Percentiles rank a stretch among this genome's conserved stretches.
These are phyloP conservation scores for Hippoglossus stenolepis DNA, from an alignment of 2,113 vertebrate genomes.

Conservation along the genomic window DNA sequence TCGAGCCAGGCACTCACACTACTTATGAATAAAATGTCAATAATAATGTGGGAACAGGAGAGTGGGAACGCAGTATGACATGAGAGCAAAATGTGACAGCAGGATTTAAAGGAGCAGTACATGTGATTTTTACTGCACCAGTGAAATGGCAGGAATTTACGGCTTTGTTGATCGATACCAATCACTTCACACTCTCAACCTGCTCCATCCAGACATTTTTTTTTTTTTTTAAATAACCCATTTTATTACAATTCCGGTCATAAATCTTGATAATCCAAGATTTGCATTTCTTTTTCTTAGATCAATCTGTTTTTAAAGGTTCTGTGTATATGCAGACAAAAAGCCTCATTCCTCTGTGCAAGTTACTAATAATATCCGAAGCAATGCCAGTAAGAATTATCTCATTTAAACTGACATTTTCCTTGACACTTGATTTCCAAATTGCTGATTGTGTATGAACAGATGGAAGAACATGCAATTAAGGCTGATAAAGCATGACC, in stretches of 20 bases:
- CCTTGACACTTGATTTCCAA: slow-evolving; percentile 34
- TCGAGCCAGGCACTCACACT: not conserved
- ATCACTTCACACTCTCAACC: not conserved
- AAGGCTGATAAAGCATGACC: slow-evolving; percentile 44
- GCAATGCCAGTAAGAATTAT: not conserved
- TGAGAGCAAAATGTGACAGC: slow-evolving; percentile 6
- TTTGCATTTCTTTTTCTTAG: not conserved
- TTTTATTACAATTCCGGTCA: not conserved
- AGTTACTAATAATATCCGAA: slow-evolving; percentile 13
- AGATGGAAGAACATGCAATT: slow-evolving; percentile 52
- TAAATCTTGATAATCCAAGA: not conserved
- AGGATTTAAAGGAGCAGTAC: slow-evolving; percentile 8
- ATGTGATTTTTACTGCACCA: not conserved
- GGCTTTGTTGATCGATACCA: not conserved
- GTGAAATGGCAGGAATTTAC: not conserved
- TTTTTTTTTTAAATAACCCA: not conserved
- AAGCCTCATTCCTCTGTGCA: not conserved
- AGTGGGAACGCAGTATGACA: too few relatives aligned
- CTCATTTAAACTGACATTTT: slow-evolving; percentile 27
- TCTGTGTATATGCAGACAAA: not conserved
- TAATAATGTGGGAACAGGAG: not conserved
- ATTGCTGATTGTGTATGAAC: slow-evolving; percentile 34
- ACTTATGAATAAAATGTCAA: slow-evolving; percentile 21
- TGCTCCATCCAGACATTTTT: too few relatives aligned
- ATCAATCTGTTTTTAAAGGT: not conserved